Conservation (phyloP, 2,113 vertebrate species). For the Lepisosteus osseus region DNA sequence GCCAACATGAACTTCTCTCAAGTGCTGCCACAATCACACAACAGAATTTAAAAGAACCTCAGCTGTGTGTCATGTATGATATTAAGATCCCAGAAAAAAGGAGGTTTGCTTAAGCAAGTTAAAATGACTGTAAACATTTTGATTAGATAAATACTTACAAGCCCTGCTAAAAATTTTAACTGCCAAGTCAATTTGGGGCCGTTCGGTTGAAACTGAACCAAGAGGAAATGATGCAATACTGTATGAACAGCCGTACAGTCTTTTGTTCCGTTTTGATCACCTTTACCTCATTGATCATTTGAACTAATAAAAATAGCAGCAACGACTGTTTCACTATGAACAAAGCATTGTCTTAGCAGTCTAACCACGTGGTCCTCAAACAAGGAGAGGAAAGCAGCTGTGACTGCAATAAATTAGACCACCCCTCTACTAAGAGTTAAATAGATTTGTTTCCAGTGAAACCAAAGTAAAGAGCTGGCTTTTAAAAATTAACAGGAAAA, state of each 20-base stretch:
- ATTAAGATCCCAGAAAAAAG: background rate
- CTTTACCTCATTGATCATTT: constrained; percentile 5
- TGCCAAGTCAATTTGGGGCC: constrained; percentile 18
- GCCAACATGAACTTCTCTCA: too few relatives aligned
- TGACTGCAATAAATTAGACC: constrained; percentile 13
- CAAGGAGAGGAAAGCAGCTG: constrained; percentile 23
- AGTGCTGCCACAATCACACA: background rate
- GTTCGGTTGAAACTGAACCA: constrained; percentile 31
- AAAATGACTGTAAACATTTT: constrained; percentile 21
- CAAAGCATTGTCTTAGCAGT: constrained; percentile 30
- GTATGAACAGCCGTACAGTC: background rate
- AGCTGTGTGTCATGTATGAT: background rate
- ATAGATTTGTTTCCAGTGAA: background rate
- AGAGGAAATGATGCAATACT: constrained; percentile 26
- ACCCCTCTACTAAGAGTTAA: constrained; percentile 19
- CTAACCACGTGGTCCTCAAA: constrained; percentile 14
- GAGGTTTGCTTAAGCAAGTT: constrained; percentile 7
- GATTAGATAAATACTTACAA: constrained; percentile 22
- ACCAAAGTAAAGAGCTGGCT: background rate
- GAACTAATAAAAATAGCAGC: constrained; percentile 13
- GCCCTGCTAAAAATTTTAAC: constrained; percentile 20
- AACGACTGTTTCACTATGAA: constrained; percentile 25
- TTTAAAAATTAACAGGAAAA: background rate
- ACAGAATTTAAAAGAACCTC: background rate
- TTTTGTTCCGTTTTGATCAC: constrained; percentile 3